Percentiles rank a stretch among this genome's conserved stretches.
These are phyloP conservation scores for Euplexia lucipara DNA, from an alignment of 2,888 invertebrate genomes.

Conservation along the genomic window DNA sequence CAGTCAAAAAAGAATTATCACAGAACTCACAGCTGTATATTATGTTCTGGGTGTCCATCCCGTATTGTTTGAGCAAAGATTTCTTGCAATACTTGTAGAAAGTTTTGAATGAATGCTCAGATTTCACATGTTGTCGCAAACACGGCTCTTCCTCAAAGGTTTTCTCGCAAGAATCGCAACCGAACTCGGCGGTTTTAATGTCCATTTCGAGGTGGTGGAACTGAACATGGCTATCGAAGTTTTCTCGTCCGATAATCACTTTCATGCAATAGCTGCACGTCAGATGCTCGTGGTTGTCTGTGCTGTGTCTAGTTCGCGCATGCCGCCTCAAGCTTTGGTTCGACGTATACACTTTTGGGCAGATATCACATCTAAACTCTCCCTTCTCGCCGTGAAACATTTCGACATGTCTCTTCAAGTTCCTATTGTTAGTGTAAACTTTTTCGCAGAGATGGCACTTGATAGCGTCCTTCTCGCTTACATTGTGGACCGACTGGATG, in stretches of 20 bases:
- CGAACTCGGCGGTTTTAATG: conserved; percentile 42
- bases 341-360: conserved; percentile 82
- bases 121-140: conserved; percentile 79
- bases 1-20: conserved; percentile 67
- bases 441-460: conserved; percentile 79
- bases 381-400: conserved; percentile 77
- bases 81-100: conserved; percentile 82
- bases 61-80: conserved; percentile 69
- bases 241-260: conserved; percentile 64
- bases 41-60: conserved; percentile 46
- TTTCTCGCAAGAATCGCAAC: conserved; percentile 74
- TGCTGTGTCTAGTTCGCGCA: conserved; percentile 68
- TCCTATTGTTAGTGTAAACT: conserved; percentile 78
- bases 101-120: conserved; percentile 77
- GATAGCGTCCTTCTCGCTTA: conserved; percentile 60
- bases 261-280: conserved; percentile 68
- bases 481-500: conserved; percentile 73
- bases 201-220: conserved; percentile 51
- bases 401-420: conserved; percentile 80
- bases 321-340: conserved; percentile 81
- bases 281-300: conserved; percentile 64
- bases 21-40: conserved; percentile 82
- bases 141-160: conserved; percentile 71
- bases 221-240: conserved; percentile 68
- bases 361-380: conserved; percentile 77